Evolutionary conservation across 2,797 vertebrate genomes (phyloP), one percentile per base, ranked within the genome.

Genomic region (Luscinia luscinia): DNA sequence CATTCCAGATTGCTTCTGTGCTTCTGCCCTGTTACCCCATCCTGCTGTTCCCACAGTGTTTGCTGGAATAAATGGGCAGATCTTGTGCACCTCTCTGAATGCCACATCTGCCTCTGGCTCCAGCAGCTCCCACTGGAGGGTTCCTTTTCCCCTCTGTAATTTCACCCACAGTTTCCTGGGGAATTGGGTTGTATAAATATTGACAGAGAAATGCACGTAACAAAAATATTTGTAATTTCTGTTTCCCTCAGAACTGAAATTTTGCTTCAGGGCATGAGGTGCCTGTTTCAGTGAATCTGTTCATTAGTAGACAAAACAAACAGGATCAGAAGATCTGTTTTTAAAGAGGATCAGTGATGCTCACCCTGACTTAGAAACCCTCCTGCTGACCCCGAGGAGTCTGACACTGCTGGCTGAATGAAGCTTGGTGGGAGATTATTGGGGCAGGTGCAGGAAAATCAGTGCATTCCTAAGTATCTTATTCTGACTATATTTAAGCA

Each of bases 1-100:
- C 59, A 18, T 61, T 88, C 90, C 95, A 96, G 89, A 92, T 63
- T 46, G 55, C 36, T 93, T 85, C 84, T 93, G 78, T 79, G 18
- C 38, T 34, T 9, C 63, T 62, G 69, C 41, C 13, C 49, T 3
- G 21, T 27, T 45, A 3, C 51, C 58, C 26, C 43, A 7, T 22
- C 58, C 72, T n/a, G 1, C 77, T 11, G 5, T 40, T 81, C 41
- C 81, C 17, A 5, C 57, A 17, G 54, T 4, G 34, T 74, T 68
- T 17, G 4, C 27, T 26, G 30, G 9, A 32, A 43, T 12, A 26
- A 66, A 58, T 2, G 17, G 1, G 7, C 30, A 14, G 6, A 49
- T 54, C 64, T 5, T 12, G 48, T 18, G 9, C 74, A 12, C 40
- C 34, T 19, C 38, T 26, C 3, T 2, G n/a, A 3, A 26, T 2